A percentile compares a stretch with the other conserved stretches of the same genome.
These are phyloP conservation scores for Drosophila parthenogenetica DNA, from an alignment of 2,888 invertebrate genomes.

Conservation along the genomic window DNA sequence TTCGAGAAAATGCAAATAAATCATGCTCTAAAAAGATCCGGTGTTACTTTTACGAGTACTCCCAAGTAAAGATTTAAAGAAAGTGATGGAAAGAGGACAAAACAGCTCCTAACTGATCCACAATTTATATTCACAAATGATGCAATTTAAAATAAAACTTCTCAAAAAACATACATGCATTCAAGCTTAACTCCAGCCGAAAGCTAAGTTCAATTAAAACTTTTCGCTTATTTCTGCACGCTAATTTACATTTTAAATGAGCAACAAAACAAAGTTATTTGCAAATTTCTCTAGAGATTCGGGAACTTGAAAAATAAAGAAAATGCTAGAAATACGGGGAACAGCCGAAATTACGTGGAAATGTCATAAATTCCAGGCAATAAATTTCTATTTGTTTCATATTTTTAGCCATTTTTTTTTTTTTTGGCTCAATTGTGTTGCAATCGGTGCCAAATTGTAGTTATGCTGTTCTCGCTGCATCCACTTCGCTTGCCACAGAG, in stretches of 20 bases:
- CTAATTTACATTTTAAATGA: slow-evolving; percentile 23
- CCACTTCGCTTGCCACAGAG: slow-evolving; percentile 25
- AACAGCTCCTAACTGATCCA: not conserved
- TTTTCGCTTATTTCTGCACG: slow-evolving; percentile 1
- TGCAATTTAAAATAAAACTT: not conserved
- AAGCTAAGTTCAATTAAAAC: slow-evolving; percentile 14
- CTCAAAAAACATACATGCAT: not conserved
- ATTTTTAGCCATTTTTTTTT: slow-evolving; percentile 62
- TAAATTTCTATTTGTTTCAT: slow-evolving; percentile 82
- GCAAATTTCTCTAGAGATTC: slow-evolving; percentile 4
- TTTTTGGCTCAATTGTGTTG: slow-evolving; percentile 32
- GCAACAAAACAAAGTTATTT: slow-evolving; percentile 3
- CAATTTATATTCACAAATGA: not conserved
- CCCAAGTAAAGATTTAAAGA: not conserved
- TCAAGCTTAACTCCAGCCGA: not conserved
- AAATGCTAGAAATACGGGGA: slow-evolving; percentile 12
- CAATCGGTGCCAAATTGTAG: slow-evolving; percentile 34
- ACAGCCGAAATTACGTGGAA: slow-evolving; percentile 50
- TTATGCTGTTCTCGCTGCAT: slow-evolving; percentile 32
- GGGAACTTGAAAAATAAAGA: slow-evolving; percentile 10
- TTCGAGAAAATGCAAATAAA: too few relatives aligned
- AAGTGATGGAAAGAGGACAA: too few relatives aligned
- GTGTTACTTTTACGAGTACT: too few relatives aligned
- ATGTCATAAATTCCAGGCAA: slow-evolving; percentile 83
- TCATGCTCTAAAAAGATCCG: too few relatives aligned